These are phyloP conservation scores for Anoura caudifer DNA, from an alignment of 2,113 vertebrate genomes.

Conservation along the genomic window DNA sequence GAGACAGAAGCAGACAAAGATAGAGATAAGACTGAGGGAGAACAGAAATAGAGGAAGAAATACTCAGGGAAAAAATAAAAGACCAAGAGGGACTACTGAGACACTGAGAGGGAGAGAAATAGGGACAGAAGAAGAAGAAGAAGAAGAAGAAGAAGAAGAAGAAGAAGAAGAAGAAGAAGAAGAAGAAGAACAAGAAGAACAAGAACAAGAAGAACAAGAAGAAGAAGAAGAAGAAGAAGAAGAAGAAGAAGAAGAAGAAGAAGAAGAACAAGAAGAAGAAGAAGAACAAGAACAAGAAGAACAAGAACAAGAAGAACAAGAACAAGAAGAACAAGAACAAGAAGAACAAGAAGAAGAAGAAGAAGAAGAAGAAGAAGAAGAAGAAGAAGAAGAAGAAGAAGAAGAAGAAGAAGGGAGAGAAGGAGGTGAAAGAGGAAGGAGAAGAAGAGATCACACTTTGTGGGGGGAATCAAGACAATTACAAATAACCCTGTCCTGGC, in stretches of 20 bases:
- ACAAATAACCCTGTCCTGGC: too few species aligned
- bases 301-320: accelerated
- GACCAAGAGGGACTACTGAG: background rate
- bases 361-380: too few species aligned
- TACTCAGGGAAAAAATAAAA: background rate
- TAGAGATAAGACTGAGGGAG: background rate
- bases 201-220: accelerated
- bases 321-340: too few species aligned
- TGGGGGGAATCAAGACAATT: too few species aligned
- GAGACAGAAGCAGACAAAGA: background rate
- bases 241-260: background rate
- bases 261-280: accelerated
- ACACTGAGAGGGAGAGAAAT: background rate
- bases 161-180: too few species aligned
- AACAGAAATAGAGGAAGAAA: background rate
- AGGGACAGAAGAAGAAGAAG: background rate
- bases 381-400: accelerated
- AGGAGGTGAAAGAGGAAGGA: too few species aligned
- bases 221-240: too few species aligned
- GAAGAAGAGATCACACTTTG: background rate
- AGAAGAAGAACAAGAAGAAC: background rate
- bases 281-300: too few species aligned
- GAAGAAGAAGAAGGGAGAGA: background rate
- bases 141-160: background rate
- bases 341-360: background rate